phyloP scores from a whole-genome alignment of 2,888 invertebrate species.

The Nipponacmea schrenckii region DNA sequence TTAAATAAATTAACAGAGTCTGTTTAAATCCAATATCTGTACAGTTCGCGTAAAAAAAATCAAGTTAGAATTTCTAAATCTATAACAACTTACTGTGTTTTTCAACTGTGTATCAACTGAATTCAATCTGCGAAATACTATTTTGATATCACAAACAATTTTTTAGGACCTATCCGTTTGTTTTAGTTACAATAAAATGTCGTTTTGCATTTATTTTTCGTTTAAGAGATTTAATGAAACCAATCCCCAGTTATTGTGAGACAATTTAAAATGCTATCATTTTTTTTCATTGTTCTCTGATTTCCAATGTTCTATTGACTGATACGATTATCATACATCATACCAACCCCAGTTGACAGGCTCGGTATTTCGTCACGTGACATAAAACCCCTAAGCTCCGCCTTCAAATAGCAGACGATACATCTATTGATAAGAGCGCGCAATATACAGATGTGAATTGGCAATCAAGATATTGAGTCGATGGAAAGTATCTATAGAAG shows the following conservation, averaged over 20 bases:
- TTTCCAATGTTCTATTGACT: slow-evolving; percentile 7
- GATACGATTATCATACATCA: slow-evolving; percentile 8
- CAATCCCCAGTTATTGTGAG: neutral
- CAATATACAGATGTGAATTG: neutral
- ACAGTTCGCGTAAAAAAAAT: no score
- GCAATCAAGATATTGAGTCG: neutral
- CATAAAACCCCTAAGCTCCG: neutral
- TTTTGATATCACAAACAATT: no score
- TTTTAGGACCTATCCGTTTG: neutral
- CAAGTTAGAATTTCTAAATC: no score
- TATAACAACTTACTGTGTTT: no score
- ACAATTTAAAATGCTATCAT: slow-evolving; percentile 5
- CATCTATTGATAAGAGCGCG: neutral
- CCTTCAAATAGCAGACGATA: slow-evolving; percentile 5
- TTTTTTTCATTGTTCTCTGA: neutral
- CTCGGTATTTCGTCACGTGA: neutral
- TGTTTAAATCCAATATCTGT: no score
- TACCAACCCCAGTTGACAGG: neutral
- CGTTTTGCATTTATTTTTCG: neutral
- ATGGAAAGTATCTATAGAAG: neutral
- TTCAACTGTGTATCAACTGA: no score
- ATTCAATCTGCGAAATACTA: no score
- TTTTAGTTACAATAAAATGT: neutral
- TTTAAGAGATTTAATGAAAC: neutral
- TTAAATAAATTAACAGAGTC: no score